Conservation (phyloP, 30 jellyfish, hydroid and myxozoan species). For the Aurelia sp. region DNA sequence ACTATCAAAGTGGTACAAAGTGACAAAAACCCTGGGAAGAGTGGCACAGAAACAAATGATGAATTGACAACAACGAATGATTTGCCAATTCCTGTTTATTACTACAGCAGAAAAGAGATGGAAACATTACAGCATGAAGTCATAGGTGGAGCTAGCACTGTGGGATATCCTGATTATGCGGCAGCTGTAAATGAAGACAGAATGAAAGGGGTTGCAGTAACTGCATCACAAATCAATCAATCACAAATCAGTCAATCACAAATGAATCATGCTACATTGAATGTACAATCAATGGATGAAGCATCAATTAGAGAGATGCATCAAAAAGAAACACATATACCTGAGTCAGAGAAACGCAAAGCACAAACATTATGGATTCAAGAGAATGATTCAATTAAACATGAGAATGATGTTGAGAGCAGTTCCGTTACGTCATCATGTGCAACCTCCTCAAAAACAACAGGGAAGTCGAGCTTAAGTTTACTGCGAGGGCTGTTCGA, state of each 20-base stretch:
- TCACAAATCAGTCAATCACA: too few species aligned
- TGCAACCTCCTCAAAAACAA: too few species aligned
- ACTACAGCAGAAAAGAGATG: slow-evolving; percentile 19
- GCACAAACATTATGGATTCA: background rate
- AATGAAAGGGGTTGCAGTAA: too few species aligned
- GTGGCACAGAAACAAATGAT: slow-evolving; percentile 4
- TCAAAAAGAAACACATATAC: background rate
- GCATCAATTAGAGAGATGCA: background rate
- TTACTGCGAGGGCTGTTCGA: too few species aligned
- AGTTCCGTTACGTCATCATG: too few species aligned
- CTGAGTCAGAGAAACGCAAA: background rate
- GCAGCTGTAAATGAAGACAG: background rate
- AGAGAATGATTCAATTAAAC: background rate
- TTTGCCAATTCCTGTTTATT: slow-evolving; percentile 46
- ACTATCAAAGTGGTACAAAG: background rate
- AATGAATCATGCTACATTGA: too few species aligned
- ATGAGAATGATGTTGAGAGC: background rate
- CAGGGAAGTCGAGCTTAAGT: too few species aligned
- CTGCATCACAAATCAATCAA: too few species aligned
- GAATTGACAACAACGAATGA: background rate
- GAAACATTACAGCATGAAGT: background rate
- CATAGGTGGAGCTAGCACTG: background rate
- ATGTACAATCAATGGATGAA: too few species aligned
- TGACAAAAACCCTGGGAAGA: background rate
- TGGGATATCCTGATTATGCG: background rate